Percentiles rank a stretch among this genome's conserved stretches.
Evolutionary conservation across 2,113 vertebrate genomes (phyloP).

Genomic region (Phaethon lepturus): DNA sequence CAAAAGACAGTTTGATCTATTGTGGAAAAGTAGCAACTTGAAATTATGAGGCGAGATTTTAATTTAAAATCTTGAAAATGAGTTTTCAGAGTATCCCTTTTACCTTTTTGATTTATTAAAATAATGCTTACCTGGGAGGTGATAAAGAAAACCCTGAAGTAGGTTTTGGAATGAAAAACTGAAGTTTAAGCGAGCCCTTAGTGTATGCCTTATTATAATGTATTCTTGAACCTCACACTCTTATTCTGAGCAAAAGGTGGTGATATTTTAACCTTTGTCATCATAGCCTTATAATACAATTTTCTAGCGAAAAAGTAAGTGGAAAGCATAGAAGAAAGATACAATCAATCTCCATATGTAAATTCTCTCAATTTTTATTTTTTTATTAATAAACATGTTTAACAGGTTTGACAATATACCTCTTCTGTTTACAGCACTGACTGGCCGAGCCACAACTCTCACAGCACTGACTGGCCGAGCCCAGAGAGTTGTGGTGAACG

Average conservation of each 20-base stretch:
- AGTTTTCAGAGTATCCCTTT: neutral
- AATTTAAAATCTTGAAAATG: neutral
- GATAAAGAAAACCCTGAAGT: neutral
- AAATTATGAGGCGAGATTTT: neutral
- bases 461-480: too few relatives aligned
- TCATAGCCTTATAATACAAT: neutral
- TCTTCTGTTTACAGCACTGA: neutral
- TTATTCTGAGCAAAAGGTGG: neutral
- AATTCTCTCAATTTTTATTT: neutral
- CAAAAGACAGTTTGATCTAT: neutral
- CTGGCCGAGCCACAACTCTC: too few relatives aligned
- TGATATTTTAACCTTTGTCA: neutral
- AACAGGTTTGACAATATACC: neutral
- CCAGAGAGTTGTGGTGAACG: too few relatives aligned
- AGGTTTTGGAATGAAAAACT: neutral
- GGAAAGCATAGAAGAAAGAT: neutral
- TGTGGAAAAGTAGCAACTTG: neutral
- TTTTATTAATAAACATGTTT: neutral
- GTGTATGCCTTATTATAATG: neutral
- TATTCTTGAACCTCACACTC: neutral
- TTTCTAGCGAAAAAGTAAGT: neutral
- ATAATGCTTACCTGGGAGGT: neutral
- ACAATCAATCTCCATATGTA: neutral
- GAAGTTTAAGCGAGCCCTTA: neutral
- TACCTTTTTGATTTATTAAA: neutral